Evolutionary conservation across 2,113 vertebrate genomes (phyloP).

Genomic region (Grus americana): DNA sequence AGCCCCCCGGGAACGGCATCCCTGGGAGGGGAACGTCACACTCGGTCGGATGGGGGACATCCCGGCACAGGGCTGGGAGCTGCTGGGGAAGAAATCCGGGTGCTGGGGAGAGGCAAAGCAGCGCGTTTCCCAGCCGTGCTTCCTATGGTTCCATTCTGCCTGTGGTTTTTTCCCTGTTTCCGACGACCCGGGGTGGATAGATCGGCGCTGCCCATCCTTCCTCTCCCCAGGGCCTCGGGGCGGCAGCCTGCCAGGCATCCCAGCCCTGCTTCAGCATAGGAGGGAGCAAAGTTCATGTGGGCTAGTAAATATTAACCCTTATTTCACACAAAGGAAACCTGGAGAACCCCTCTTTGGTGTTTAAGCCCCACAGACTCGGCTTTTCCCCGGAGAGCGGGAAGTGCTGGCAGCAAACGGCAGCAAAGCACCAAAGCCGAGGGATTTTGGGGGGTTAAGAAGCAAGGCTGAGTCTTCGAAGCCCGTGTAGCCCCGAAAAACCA

Average conservation of each 20-base stretch:
- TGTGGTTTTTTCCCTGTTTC: neutral
- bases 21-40: neutral
- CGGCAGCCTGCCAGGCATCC: neutral
- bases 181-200: neutral
- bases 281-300: neutral
- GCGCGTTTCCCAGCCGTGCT: neutral
- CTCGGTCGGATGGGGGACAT: neutral
- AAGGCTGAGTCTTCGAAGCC: neutral
- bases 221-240: neutral
- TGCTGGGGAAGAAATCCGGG: neutral
- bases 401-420: neutral
- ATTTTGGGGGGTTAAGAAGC: neutral
- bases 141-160: neutral
- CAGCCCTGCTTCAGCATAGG: neutral
- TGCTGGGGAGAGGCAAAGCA: neutral
- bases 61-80: neutral
- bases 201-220: accelerated
- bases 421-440: neutral
- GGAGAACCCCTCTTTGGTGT: neutral
- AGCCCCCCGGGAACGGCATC: neutral
- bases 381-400: neutral
- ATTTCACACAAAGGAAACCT: neutral
- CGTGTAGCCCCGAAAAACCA: neutral
- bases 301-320: neutral
- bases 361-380: too few relatives aligned